Percentiles rank a stretch among this genome's conserved stretches.
These are phyloP conservation scores for Nannobrachium achirus DNA, from an alignment of 2,113 vertebrate species.

Conservation along the genomic window DNA sequence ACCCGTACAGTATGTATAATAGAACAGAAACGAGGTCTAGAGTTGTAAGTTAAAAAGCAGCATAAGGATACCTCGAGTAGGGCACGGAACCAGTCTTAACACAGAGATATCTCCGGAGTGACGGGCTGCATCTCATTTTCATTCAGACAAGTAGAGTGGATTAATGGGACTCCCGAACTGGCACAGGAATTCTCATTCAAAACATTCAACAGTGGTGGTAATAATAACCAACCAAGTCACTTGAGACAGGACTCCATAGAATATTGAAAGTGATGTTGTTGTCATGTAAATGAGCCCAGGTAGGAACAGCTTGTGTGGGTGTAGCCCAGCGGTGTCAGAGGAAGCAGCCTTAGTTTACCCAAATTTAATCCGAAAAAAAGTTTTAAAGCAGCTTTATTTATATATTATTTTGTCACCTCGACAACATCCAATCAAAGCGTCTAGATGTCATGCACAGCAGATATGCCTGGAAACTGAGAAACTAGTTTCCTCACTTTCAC, in stretches of 20 bases:
- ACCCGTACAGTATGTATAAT: not conserved
- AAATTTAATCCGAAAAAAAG: too few species aligned
- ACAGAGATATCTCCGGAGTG: too few species aligned
- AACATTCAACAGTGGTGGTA: too few species aligned
- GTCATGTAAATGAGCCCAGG: too few species aligned
- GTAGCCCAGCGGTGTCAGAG: too few species aligned
- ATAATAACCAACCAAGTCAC: too few species aligned
- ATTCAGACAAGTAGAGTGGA: conserved; percentile 22
- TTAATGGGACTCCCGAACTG: not conserved
- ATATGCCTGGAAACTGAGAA: conserved; percentile 26
- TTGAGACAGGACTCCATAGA: too few species aligned
- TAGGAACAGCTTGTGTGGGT: too few species aligned
- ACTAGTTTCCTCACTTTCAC: not conserved
- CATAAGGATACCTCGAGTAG: too few species aligned
- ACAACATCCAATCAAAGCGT: conserved; percentile 1
- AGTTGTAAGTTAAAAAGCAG: not conserved
- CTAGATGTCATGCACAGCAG: conserved; percentile 1
- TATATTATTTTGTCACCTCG: not conserved
- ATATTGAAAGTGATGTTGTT: too few species aligned
- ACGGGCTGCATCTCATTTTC: not conserved
- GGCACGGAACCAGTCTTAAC: not conserved
- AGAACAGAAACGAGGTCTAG: conserved; percentile 3
- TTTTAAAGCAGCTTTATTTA: not conserved
- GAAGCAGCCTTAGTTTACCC: too few species aligned
- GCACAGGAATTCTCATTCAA: too few species aligned